A percentile compares a stretch with the other conserved stretches of the same genome.
Evolutionary conservation across 1,140 invertebrate species (phyloP).

Genomic region (Zaprionus ghesquierei): DNA sequence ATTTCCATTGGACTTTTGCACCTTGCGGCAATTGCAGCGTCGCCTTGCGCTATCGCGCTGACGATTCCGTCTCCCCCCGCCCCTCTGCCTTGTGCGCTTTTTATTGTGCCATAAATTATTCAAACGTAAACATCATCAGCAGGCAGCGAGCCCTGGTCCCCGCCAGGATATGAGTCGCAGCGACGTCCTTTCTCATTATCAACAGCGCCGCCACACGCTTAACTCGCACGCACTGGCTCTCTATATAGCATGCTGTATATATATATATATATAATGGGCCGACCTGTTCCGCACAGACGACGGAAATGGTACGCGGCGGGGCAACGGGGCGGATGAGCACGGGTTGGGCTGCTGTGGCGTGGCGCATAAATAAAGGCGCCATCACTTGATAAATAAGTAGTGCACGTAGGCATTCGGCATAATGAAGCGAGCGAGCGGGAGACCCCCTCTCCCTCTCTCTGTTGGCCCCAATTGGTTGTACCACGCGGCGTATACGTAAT

Average conservation of each 20-base stretch:
- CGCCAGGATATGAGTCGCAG: constrained; percentile 1
- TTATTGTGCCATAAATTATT: constrained; percentile 82
- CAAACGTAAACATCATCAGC: constrained; percentile 82
- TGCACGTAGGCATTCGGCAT: constrained; percentile 77
- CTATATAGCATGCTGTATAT: constrained; percentile 42
- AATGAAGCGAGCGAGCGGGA: constrained; percentile 56
- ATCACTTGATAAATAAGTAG: constrained; percentile 79
- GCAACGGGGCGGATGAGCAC: neutral
- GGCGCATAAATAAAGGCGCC: constrained; percentile 56
- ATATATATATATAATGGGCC: neutral
- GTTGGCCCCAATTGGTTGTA: constrained; percentile 45
- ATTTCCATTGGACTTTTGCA: constrained; percentile 68
- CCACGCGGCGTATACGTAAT: constrained; percentile 75
- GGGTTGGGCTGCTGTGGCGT: constrained; percentile 14
- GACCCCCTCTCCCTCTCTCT: neutral
- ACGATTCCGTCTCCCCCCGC: constrained; percentile 22
- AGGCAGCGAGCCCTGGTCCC: constrained; percentile 41
- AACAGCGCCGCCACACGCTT: constrained; percentile 47
- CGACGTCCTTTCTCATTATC: constrained; percentile 64
- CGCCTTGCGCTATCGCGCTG: neutral
- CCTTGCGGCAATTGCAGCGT: constrained; percentile 69
- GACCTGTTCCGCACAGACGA: constrained; percentile 50
- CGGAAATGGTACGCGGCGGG: neutral
- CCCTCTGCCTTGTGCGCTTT: constrained; percentile 57
- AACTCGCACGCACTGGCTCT: constrained; percentile 47